Evolutionary conservation across 2,888 invertebrate species (phyloP), one percentile per base, ranked within the genome.

Genomic region (Syrista parreyssii): DNA sequence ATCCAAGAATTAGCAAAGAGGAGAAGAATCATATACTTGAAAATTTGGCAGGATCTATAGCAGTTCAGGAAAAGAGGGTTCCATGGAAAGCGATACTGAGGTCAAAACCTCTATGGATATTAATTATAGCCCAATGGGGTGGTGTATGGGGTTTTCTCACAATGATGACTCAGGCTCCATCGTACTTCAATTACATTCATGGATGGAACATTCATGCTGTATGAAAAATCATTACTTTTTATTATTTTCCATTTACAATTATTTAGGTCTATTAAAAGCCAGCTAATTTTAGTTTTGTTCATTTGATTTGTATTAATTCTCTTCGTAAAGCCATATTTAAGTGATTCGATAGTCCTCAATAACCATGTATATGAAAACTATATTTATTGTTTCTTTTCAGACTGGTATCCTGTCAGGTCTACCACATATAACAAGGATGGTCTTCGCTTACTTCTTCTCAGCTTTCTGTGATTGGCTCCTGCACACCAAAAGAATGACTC

Each of bases 121-220:
- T 94, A 81, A 93, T 94, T 31, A 86, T 94, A 12, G 93, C 95
- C 0, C 95, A 95, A 84, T 94, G 93, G 92, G 95, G 95, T 12
- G 94, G 94, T 1, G 93, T 94, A 76, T 96, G 95, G 95, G 95
- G 95, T 1, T 92, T 95, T 33, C 94, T 95, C 74, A 95, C 95
- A 0, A 89, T 95, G 30, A 93, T 95, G 93, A 95, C 95, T 0
- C 94, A 95, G 87, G 93, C 94, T 0, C 96, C 96, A 0, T 94
- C 94, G 0, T 96, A 95, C 86, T 94, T 96, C 86, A 94, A 94
- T 82, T 92, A 93, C 76, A 93, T 96, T 75, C 94, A 95, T 84
- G 94, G 95, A 73, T 95, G 94, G 94, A 92, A 94, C 84, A 94
- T 96, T 34, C 93, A 93, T 87, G 93, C 94, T 88, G 95, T 95